phyloP scores from a whole-genome alignment of 2,888 invertebrate species.

The Noctua pronuba region DNA sequence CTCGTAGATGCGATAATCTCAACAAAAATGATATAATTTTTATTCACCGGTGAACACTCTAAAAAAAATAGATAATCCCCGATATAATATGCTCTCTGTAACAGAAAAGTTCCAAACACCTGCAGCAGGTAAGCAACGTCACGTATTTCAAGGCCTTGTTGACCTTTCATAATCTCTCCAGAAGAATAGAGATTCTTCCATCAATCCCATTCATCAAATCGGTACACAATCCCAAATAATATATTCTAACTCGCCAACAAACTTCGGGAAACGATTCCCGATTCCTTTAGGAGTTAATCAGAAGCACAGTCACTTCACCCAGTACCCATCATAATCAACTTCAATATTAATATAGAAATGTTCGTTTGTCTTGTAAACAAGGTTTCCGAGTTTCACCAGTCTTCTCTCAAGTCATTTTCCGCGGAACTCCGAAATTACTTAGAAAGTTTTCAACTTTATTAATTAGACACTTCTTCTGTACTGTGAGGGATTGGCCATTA shows the following conservation, averaged over 20 bases:
- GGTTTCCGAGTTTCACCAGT: conserved; percentile 37
- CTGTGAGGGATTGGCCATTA: conserved; percentile 25
- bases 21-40: not conserved
- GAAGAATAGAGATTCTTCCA: not conserved
- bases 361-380: conserved; percentile 62
- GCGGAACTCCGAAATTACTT: conserved; percentile 74
- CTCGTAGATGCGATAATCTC: not conserved
- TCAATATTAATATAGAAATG: conserved; percentile 60
- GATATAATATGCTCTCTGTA: not conserved
- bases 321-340: conserved; percentile 51
- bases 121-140: not conserved
- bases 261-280: conserved; percentile 29
- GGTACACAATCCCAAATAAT: conserved; percentile 35
- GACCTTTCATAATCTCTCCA: conserved; percentile 2
- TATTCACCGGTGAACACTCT: not conserved
- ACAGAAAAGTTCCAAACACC: not conserved
- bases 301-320: conserved; percentile 43
- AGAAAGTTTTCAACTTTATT: conserved; percentile 75
- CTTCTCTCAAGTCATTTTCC: conserved; percentile 62
- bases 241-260: conserved; percentile 29
- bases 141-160: not conserved
- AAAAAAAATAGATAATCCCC: not conserved
- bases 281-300: conserved; percentile 42
- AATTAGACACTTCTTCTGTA: conserved; percentile 66
- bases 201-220: conserved; percentile 32